Evolutionary conservation across 2,113 vertebrate genomes (phyloP).

Genomic region (Todiramphus saurophagus): DNA sequence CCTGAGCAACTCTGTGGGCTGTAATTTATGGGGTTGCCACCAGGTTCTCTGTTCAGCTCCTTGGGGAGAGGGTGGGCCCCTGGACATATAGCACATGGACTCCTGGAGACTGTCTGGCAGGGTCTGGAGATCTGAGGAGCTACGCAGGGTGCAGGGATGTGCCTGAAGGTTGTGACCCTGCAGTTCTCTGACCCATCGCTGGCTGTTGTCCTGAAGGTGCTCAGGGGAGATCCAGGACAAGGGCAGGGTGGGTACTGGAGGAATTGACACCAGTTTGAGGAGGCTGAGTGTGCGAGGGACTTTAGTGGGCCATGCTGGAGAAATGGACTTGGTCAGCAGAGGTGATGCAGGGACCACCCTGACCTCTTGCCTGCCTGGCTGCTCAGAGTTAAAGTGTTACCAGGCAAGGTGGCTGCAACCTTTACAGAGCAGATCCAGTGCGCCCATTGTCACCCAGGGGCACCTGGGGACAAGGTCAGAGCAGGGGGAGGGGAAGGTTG

Average conservation of each 20-base stretch:
- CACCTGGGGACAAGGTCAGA: not conserved
- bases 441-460: accelerated
- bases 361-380: not conserved
- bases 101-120: not conserved
- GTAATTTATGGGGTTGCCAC: not conserved
- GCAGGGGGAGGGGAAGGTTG: not conserved
- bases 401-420: not conserved
- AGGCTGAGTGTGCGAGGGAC: not conserved
- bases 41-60: not conserved
- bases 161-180: not conserved
- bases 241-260: accelerated
- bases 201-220: accelerated
- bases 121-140: not conserved
- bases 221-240: not conserved
- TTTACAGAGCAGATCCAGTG: not conserved
- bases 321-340: not conserved
- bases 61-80: accelerated
- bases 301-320: not conserved
- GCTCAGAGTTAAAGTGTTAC: conserved; percentile 25
- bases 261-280: not conserved
- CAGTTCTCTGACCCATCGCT: not conserved
- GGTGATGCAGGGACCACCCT: not conserved
- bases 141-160: accelerated
- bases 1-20: not conserved
- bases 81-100: accelerated